Evolutionary conservation across 2,113 vertebrate species (phyloP).

Genomic region (Aythya baeri): DNA sequence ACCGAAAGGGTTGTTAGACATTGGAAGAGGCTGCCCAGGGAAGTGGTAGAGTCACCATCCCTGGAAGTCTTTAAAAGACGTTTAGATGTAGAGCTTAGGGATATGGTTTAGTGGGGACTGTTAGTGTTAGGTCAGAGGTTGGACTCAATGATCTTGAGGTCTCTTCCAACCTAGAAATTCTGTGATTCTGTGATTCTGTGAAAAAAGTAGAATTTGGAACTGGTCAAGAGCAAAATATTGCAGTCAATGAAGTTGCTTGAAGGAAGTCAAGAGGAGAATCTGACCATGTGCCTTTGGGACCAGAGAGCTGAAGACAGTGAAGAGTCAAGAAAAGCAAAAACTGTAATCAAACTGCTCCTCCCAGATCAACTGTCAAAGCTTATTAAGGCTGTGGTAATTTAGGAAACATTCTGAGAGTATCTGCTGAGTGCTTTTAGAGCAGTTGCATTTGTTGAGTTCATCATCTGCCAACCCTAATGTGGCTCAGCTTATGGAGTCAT

Average conservation of each 20-base stretch:
- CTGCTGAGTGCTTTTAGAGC: not conserved
- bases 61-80: too few relatives aligned
- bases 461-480: not conserved
- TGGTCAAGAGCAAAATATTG: not conserved
- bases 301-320: not conserved
- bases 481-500: not conserved
- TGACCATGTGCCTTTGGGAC: rapidly evolving
- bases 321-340: not conserved
- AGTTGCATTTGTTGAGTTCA: not conserved
- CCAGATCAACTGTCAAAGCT: not conserved
- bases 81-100: too few relatives aligned
- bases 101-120: too few relatives aligned
- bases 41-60: too few relatives aligned
- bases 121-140: too few relatives aligned
- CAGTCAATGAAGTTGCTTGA: not conserved
- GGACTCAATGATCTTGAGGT: too few relatives aligned
- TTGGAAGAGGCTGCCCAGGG: too few relatives aligned
- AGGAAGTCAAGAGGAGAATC: not conserved
- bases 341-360: not conserved
- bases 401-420: not conserved
- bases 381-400: not conserved
- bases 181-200: too few relatives aligned
- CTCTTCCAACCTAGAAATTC: too few relatives aligned
- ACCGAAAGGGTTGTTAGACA: too few relatives aligned
- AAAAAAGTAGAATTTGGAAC: not conserved